phyloP scores from a whole-genome alignment of 2,113 vertebrate species.

The Myotis brandtii region DNA sequence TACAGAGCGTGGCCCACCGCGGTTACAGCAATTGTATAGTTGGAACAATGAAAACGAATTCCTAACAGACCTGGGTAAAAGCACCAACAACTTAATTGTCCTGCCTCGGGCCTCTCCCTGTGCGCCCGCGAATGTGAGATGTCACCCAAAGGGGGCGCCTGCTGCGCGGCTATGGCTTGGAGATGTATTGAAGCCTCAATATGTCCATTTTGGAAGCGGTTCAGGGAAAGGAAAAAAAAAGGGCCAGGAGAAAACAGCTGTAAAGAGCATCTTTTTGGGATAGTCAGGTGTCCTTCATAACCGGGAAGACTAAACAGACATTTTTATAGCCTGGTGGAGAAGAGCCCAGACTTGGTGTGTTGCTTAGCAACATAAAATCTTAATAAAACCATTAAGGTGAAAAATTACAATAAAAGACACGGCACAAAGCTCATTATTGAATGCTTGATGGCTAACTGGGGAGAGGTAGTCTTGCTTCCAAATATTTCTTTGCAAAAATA shows the following conservation, averaged over 20 bases:
- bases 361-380: constrained; percentile 60
- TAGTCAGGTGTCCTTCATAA: neutral
- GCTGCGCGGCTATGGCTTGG: neutral
- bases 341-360: neutral
- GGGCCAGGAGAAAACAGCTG: neutral
- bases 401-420: constrained; percentile 1
- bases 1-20: neutral
- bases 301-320: neutral
- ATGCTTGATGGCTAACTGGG: neutral
- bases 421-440: neutral
- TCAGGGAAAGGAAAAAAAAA: neutral
- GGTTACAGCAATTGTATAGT: neutral
- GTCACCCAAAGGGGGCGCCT: neutral
- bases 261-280: neutral
- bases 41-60: neutral
- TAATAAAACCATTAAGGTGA: constrained; percentile 34
- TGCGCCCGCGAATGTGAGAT: neutral
- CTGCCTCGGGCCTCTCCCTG: too few relatives aligned
- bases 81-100: neutral
- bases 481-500: neutral
- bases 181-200: accelerated
- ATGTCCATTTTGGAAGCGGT: accelerated
- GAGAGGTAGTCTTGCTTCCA: neutral
- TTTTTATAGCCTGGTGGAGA: neutral
- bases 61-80: neutral